These are phyloP conservation scores for Champsocephalus esox DNA, from an alignment of 2,797 vertebrate species.

Conservation along the genomic window DNA sequence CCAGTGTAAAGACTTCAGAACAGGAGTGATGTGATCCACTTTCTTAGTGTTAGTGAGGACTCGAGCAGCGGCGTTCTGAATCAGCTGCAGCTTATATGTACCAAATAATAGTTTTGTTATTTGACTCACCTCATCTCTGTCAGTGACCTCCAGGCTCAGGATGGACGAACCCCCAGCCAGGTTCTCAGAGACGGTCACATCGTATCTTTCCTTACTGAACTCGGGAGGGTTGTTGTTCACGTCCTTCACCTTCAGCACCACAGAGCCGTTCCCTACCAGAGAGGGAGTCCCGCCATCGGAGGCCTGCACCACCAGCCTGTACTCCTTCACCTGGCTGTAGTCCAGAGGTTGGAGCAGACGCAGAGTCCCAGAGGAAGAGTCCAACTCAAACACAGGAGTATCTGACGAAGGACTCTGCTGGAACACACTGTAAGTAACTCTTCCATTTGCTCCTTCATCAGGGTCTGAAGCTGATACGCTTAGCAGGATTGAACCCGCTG, in stretches of 20 bases:
- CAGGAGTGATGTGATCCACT: too few relatives aligned
- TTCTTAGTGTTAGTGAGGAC: too few relatives aligned
- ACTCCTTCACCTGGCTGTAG: conserved; percentile 73
- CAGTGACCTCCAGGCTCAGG: conserved; percentile 77
- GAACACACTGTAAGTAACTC: conserved; percentile 71
- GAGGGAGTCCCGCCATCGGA: conserved; percentile 79
- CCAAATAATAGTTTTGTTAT: too few relatives aligned
- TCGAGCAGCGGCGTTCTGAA: too few relatives aligned
- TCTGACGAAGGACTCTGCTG: conserved; percentile 67
- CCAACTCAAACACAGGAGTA: conserved; percentile 62
- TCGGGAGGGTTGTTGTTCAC: conserved; percentile 84
- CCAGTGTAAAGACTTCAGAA: too few relatives aligned
- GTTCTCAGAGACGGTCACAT: conserved; percentile 79
- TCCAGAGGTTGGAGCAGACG: conserved; percentile 74
- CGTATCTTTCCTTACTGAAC: conserved; percentile 76
- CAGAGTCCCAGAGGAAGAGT: conserved; percentile 68
- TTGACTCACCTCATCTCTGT: conserved; percentile 81
- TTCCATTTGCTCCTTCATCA: conserved; percentile 78
- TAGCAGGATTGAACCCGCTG: conserved; percentile 48
- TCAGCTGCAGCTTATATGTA: too few relatives aligned
- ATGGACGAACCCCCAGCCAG: conserved; percentile 75
- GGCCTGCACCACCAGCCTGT: conserved; percentile 78
- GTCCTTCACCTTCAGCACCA: conserved; percentile 78
- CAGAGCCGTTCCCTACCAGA: conserved; percentile 44
- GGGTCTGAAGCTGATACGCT: conserved; percentile 74